Base-by-base conservation (phyloP, 2,797 vertebrate genomes). In the Leptatherina wallacei region DNA sequence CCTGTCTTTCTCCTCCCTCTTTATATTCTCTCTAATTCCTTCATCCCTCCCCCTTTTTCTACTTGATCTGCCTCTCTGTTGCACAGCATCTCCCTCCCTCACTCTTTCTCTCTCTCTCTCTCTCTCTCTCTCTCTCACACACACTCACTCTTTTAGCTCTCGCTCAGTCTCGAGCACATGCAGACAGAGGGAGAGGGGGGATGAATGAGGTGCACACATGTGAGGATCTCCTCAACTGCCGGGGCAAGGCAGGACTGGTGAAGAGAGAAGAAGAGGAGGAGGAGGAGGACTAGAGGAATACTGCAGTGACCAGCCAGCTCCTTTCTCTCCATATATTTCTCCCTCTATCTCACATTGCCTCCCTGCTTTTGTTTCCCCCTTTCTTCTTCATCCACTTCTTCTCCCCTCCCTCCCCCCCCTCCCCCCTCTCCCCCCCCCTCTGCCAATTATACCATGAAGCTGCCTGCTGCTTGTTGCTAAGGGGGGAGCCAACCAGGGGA, bases 391-490 rank as follows among this genome's bases (percentile, higher is more conserved):
- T 83, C 69, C 72, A 79, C 70, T 70, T 77, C 68, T 85, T 27
- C 24, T 27, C 24, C 24, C 24, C 24, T 27, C 24, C 24, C 24
- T 27, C 24, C 24, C 24, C 24, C 24, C 24, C 24, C 24, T 27
- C 24, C 24, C 24, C 24, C 24, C 24, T 27, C 24, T 27, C 24
- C 24, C 83, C 84, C 62, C 63, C 75, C 81, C 73, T 83, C 76
- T 89, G 67, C 83, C 90, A 90, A 87, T 90, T 92, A 81, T 73
- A 85, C 82, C 93, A 95, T 94, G 96, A 92, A 87, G 91, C 91
- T 72, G 91, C 83, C 88, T 85, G 91, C 85, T 85, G 91, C 88
- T 91, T 83, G 93, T 90, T 95, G 90, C 94, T 93, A 95, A 96
- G 93, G 92, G 92, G 90, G 91, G 84, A 89, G 88, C 86, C 80